Conservation (phyloP, 2,113 vertebrate species). For the Trematocara unimaculatum region DNA sequence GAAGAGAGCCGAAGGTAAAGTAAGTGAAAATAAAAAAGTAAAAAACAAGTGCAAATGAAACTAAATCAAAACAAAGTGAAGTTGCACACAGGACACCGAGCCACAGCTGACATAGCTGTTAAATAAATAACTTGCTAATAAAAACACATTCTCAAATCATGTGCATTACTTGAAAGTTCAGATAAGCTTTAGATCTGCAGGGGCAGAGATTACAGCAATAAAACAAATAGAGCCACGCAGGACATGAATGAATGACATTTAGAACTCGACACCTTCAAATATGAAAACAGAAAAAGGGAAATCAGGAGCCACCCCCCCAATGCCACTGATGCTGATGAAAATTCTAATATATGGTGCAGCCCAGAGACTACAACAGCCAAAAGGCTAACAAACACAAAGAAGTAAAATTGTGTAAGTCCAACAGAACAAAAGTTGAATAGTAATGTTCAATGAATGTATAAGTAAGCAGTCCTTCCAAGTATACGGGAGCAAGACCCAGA, state of each 20-base stretch:
- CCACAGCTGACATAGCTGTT: neutral
- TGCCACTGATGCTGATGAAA: neutral
- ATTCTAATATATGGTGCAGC: neutral
- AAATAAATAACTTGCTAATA: neutral
- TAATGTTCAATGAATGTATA: neutral
- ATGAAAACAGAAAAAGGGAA: neutral
- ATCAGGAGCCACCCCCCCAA: neutral
- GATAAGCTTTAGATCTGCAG: neutral
- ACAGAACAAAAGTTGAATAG: neutral
- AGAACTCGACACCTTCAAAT: neutral
- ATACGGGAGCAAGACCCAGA: neutral
- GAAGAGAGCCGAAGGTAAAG: neutral
- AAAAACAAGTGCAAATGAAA: neutral
- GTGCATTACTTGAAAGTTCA: neutral
- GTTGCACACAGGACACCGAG: neutral
- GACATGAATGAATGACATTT: neutral
- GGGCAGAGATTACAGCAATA: neutral
- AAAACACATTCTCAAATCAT: neutral
- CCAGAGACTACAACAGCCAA: neutral
- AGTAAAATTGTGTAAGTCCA: neutral
- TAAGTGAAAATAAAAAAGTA: neutral
- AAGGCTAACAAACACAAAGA: neutral
- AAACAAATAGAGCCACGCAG: rapidly evolving
- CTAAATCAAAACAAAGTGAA: neutral
- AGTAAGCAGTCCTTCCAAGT: neutral